Evolutionary conservation across 2,888 invertebrate species (phyloP), one percentile per base, ranked within the genome.

Genomic region (Amorpha juglandis): DNA sequence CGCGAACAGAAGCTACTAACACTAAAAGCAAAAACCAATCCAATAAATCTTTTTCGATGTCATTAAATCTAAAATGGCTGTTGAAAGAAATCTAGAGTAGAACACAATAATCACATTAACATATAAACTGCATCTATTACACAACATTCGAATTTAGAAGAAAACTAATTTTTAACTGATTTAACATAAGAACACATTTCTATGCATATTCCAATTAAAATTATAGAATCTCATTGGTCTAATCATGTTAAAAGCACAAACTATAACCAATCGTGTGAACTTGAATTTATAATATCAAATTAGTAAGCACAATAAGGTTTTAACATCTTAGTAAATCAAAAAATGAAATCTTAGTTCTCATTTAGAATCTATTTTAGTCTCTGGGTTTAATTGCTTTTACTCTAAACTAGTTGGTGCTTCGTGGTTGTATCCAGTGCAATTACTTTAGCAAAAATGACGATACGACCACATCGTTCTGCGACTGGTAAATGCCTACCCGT

Each of bases 71-170:
- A 19, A 50, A 9, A 19, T 19, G 50, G 50, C 19, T 8, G 9
- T 50, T 19, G 8, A 50, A 48, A 48, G 48, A 33, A 55, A 55
- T 55, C 33, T 35, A 55, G 16, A 55, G 35, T 55, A 55, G 16
- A 55, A 11, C 7, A 38, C 38, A 55, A 55, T 16, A 55, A 38
- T 16, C 9, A 19, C 19, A 38, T 58, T 38, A 42, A 42, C 21
- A 58, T 42, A 16, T 19, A 12, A 58, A 19, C 12, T 35, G 33
- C 35, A 53, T 19, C 42, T 16, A 42, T 58, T 38, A 55, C 16
- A 16, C 12, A 19, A 58, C 19, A 42, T 58, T 58, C 16, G 38
- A 16, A 7, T 58, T 42, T 42, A 58, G 35, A 42, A 35, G n/a
- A 38, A 51, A 52, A 14, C 38, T 38, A 58, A 58, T 50, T 21